Evolutionary conservation across 2,113 vertebrate species (phyloP).

Genomic region (Ameiurus melas): DNA sequence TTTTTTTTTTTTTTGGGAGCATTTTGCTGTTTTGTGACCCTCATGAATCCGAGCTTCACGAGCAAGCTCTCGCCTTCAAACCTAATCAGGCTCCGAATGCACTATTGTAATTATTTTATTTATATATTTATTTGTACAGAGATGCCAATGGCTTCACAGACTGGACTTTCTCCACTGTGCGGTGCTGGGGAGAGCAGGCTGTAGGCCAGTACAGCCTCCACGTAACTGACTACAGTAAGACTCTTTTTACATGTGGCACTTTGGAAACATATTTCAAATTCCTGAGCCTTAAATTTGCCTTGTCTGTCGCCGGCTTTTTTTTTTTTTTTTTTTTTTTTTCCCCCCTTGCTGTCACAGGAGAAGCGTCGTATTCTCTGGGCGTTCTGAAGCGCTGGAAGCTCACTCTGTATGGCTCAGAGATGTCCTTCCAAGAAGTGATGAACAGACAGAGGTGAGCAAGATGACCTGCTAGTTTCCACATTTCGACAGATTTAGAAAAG

Average conservation of each 20-base stretch:
- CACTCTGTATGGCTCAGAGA: constrained; percentile 89
- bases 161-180: constrained; percentile 96
- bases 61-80: no score
- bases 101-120: neutral
- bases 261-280: neutral
- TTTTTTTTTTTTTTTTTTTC: neutral
- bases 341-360: constrained; percentile 60
- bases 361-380: constrained; percentile 64
- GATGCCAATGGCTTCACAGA: constrained; percentile 84
- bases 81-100: neutral
- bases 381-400: constrained; percentile 82
- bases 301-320: neutral
- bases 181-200: constrained; percentile 92
- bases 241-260: neutral
- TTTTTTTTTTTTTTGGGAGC: no score
- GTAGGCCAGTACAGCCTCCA: constrained; percentile 82
- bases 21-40: no score
- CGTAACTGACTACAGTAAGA: constrained; percentile 82
- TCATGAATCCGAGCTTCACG: neutral
- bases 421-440: constrained; percentile 79
- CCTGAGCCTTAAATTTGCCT: neutral
- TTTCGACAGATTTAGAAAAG: neutral
- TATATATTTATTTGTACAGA: constrained; percentile 58
- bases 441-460: constrained; percentile 77
- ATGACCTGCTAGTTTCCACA: neutral